Base-by-base conservation (phyloP, 2,888 invertebrate genomes). In the Leucophenga maculata region DNA sequence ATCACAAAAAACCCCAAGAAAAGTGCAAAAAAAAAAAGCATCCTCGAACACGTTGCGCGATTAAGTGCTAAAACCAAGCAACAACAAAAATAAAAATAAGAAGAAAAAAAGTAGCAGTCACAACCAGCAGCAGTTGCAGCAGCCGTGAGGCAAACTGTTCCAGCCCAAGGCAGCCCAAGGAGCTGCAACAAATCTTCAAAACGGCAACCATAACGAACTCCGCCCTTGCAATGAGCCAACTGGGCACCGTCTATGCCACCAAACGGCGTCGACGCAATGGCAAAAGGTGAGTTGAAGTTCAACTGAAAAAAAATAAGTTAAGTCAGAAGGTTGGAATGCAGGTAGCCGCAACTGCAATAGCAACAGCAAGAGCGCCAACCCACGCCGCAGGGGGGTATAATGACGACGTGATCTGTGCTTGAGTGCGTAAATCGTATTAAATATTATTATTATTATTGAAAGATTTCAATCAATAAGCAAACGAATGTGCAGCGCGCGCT, bases 211-310 rank as follows among this genome's bases (percentile, higher is more conserved):
- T 86, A 80, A 86, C 87, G 81, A 87, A 87, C 80, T 86, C 87
- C 85, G 87, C 87, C 85, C 84, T 87, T 84, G 90, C 90, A 85
- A 94, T 94, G 93, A 96, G 95, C 90, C 97, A 97, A 89, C 93
- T 97, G 86, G 96, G 97, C 80, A 98, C 97, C 85, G 98, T 98
- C 86, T 98, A 98, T 90, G 98, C 98, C 84, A 98, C 98, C 84
- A 98, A 98, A 90, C 91, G 98, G 87, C 92, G 98, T 87, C 91
- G 98, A 85, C 92, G 98, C 88, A 98, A 97, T 90, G 97, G 97
- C 78, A 98, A 98, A 91, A 97, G 97, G 98, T 97, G 89, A 90
- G 92, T 85, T 50, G 54, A 26, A 52, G 52, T 60, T 39, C 8
- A 50, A 50, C 11, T 18, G 6, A 46, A n/a, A 22, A 52, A 18